Conservation (phyloP, 1,140 invertebrate species). For the Drosophila bocqueti region DNA sequence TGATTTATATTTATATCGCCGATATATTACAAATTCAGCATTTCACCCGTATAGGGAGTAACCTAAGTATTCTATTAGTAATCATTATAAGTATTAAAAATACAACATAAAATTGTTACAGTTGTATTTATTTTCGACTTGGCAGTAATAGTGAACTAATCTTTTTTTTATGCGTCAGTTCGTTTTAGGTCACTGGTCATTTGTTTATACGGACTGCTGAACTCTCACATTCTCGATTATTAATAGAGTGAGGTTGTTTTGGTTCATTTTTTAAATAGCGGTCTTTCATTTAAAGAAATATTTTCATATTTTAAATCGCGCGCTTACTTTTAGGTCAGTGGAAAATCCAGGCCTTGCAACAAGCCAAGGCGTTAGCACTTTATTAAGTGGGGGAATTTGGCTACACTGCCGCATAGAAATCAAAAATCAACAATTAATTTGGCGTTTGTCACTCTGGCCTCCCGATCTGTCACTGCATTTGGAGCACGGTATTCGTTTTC, state of each 20-base stretch:
- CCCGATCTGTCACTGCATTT: background rate
- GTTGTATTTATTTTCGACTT: too few species aligned
- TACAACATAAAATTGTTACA: too few species aligned
- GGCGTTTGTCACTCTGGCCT: background rate
- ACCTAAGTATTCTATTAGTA: background rate
- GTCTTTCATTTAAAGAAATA: too few species aligned
- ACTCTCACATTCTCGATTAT: too few species aligned
- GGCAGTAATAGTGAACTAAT: too few species aligned
- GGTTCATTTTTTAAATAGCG: too few species aligned
- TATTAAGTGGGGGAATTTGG: background rate
- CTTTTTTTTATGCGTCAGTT: too few species aligned
- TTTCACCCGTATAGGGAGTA: background rate
- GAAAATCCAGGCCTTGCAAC: background rate
- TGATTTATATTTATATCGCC: too few species aligned
- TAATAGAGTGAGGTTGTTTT: too few species aligned
- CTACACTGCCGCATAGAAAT: slow-evolving; percentile 13
- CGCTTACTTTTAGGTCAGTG: background rate
- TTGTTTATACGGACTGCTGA: too few species aligned
- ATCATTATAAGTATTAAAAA: background rate
- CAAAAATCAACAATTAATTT: slow-evolving; percentile 23
- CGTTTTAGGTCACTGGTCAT: too few species aligned
- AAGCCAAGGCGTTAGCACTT: background rate
- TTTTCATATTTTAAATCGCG: background rate
- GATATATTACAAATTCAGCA: background rate
- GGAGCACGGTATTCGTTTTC: background rate